Evolutionary conservation across 2,113 vertebrate species (phyloP), one percentile per base, ranked within the genome.

Genomic region (Australoheros scitulus): DNA sequence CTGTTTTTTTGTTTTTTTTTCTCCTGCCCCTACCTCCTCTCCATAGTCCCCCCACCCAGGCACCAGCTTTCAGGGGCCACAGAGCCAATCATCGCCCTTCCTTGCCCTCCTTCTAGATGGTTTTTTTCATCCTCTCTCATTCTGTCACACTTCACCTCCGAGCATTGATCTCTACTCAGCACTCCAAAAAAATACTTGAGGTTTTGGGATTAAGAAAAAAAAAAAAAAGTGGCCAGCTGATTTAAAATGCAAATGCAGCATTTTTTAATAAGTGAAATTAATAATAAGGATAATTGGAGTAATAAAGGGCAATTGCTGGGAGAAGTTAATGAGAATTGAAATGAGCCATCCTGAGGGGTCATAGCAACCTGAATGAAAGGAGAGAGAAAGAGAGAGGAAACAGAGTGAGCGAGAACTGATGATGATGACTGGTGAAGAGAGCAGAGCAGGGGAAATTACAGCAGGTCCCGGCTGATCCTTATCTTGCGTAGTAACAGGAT

Each of bases 191-290:
- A 70, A 70, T 65, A 43, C 75, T 77, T 75, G 34, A 6, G 13
- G 32, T 89, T 77, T 82, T 24, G n/a, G 61, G 55, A 84, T 82
- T 65, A 77, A 70, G 47, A 61, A 70, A 56, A 70, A 41, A 26
- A 26, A 26, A 26, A 41, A 83, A 70, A 9, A 52, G 13, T 77
- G 63, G 61, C 65, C 74, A 65, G 17, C 91, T 91, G 60, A 91
- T 93, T 93, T 90, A 83, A 94, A 93, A 94, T 94, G 90, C 88
- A 90, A 94, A 95, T 94, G 89, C 79, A 76, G 80, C 85, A 70
- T 90, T 93, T 91, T 94, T 91, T 93, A 93, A 94, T 92, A 93
- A 92, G 92, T 76, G 77, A 93, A 90, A 95, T 92, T 93, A 93
- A 89, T 92, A 91, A 91, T 93, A 89, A 89, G 90, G 81, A 90